Percentiles rank a stretch among this genome's conserved stretches.
Conservation (phyloP, 2,113 vertebrate genomes). For the Philantomba maxwellii region DNA sequence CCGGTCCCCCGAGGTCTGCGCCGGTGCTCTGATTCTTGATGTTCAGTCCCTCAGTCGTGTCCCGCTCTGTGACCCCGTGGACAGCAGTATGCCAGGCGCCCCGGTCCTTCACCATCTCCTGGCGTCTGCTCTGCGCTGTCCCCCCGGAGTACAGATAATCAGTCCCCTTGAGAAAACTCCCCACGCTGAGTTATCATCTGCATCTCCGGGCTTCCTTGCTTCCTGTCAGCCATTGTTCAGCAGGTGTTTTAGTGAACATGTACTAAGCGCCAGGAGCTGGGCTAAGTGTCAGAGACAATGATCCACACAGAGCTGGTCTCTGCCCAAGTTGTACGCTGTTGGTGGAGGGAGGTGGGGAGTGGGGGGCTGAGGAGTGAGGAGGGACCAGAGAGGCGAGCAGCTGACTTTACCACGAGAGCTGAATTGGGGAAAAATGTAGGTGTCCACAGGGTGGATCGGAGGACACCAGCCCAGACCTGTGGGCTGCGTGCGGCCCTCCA, state of each 20-base stretch:
- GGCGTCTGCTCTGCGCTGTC: neutral
- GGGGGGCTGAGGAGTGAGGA: neutral
- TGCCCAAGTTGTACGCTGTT: accelerated
- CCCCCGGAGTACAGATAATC: accelerated
- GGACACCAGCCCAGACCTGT: accelerated
- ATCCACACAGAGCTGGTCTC: neutral
- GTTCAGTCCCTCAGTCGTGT: neutral
- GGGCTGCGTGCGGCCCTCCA: accelerated
- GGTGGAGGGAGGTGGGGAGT: neutral
- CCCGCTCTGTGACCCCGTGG: accelerated
- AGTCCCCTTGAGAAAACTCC: neutral
- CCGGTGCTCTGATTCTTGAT: accelerated
- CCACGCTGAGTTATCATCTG: neutral
- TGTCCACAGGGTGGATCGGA: accelerated
- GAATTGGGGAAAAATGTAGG: accelerated
- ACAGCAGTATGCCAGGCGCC: neutral
- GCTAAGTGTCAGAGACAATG: accelerated
- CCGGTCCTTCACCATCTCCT: neutral
- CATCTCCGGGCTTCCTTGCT: accelerated
- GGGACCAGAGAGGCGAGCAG: neutral
- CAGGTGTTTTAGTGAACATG: accelerated
- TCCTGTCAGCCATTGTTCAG: accelerated
- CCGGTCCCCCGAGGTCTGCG: accelerated
- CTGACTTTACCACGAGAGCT: neutral
- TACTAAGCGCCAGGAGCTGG: accelerated